Base-by-base conservation (phyloP, 2,797 vertebrate species). In the Liparis tanakae region DNA sequence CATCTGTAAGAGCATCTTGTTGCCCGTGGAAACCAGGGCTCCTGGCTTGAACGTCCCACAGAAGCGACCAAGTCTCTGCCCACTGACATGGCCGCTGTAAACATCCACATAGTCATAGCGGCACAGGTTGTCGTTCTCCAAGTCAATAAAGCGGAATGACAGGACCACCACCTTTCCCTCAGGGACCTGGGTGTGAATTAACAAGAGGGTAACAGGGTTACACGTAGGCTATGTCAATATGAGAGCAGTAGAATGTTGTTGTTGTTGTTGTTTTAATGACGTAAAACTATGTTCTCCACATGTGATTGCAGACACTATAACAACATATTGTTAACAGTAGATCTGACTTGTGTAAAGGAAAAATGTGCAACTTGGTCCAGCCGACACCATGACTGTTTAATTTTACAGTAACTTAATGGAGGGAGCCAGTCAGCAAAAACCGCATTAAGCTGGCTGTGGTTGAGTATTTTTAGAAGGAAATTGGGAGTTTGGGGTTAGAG, bases 1-100 rank as follows among this genome's bases (percentile, higher is more conserved):
- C 98, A 99, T 99, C 91, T 98, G 97, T 72, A 99, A 92, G 85
- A 97, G 87, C 97, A 99, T 99, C 93, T 98, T 99, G 93, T 99
- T 99, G 90, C 94, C 92, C 1, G 92, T 96, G 89, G 98, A 96
- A 56, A 99, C 96, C 2, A 99, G 95, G 43, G 97, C 96, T 0
- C 98, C 98, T 0, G 98, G 98, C 70, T 95, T 96, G 85, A 96
- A 96, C 0, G 97, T 99, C 18, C 98, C 98, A 14, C 98, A 99
- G 94, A 99, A 99, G 70, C 97, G 95, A 4, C 98, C 98, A 0
- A 99, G 96, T 58, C 97, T 96, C 86, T 99, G 98, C 0, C 95
- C 96, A 0, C 89, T 95, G 72, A 82, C 78, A 0, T 99, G 97
- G 13, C 96, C 97, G 0, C 91, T 97, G 92, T 98, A 97, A 14